Percentiles rank a stretch among this genome's conserved stretches.
Conservation (phyloP, 2,113 vertebrate species). For the Malurus alboscapulatus region DNA sequence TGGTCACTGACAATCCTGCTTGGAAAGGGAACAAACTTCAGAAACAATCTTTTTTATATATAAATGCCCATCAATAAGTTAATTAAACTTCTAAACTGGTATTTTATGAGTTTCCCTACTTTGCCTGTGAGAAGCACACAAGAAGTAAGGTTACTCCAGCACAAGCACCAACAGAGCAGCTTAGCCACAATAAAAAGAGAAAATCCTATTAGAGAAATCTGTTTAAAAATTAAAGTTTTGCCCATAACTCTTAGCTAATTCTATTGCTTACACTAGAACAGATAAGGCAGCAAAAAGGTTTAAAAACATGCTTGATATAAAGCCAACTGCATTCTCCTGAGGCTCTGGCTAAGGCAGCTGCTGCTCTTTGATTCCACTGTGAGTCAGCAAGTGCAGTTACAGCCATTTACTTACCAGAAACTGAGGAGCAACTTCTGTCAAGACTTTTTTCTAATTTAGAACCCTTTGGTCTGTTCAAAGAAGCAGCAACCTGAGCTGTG, state of each 20-base stretch:
- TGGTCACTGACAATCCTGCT: neutral
- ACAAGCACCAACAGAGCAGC: neutral
- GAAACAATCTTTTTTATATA: neutral
- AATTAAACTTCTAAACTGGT: neutral
- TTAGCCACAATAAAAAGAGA: neutral
- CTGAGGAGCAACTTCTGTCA: neutral
- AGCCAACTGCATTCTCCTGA: neutral
- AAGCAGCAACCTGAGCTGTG: neutral
- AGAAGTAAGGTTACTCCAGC: neutral
- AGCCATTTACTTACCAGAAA: too few relatives aligned
- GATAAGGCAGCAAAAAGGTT: neutral
- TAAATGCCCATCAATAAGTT: neutral
- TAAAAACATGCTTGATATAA: neutral
- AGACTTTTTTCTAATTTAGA: neutral
- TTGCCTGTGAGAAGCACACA: neutral
- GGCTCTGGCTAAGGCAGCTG: neutral
- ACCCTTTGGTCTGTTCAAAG: neutral
- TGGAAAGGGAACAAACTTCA: neutral
- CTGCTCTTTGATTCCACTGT: rapidly evolving
- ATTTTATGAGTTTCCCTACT: neutral
- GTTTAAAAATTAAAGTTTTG: neutral
- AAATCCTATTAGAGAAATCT: neutral
- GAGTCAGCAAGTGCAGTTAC: neutral
- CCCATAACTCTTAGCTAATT: neutral
- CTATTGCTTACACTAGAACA: neutral